Percentiles rank a stretch among this genome's conserved stretches.
These are phyloP conservation scores for Natator depressus DNA, from an alignment of 2,113 vertebrate species.

Conservation along the genomic window DNA sequence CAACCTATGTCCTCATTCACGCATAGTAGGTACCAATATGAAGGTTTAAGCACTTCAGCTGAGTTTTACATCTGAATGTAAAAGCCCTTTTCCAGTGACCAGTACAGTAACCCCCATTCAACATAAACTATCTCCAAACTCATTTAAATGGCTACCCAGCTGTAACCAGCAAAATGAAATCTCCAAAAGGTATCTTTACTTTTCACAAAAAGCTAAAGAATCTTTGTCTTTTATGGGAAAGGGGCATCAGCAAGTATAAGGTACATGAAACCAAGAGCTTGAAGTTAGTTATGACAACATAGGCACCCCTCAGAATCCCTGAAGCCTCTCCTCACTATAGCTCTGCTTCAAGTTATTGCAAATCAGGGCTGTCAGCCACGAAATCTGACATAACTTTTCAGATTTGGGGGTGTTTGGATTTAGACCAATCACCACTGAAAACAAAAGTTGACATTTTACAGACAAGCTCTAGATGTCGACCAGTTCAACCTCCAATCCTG, in stretches of 20 bases:
- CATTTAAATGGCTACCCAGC: background rate
- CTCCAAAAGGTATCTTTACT: background rate
- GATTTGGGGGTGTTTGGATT: background rate
- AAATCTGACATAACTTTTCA: no score
- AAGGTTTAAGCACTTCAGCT: background rate
- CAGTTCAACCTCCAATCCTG: background rate
- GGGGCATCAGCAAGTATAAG: no score
- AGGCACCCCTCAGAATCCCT: no score
- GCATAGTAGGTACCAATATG: background rate
- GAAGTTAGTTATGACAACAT: no score
- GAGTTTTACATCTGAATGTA: background rate
- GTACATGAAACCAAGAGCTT: no score
- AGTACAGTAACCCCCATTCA: background rate
- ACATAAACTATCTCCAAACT: background rate
- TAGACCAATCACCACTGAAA: background rate
- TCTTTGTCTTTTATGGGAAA: accelerated
- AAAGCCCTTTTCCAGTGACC: background rate
- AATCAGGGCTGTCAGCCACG: no score
- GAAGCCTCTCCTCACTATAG: no score
- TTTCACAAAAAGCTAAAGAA: background rate
- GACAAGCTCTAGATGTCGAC: background rate
- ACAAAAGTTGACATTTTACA: background rate
- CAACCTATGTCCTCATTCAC: background rate
- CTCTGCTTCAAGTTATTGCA: no score
- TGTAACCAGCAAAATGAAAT: background rate